phyloP scores from a whole-genome alignment of 2,888 invertebrate genomes.

The Enchytraeus crypticus region DNA sequence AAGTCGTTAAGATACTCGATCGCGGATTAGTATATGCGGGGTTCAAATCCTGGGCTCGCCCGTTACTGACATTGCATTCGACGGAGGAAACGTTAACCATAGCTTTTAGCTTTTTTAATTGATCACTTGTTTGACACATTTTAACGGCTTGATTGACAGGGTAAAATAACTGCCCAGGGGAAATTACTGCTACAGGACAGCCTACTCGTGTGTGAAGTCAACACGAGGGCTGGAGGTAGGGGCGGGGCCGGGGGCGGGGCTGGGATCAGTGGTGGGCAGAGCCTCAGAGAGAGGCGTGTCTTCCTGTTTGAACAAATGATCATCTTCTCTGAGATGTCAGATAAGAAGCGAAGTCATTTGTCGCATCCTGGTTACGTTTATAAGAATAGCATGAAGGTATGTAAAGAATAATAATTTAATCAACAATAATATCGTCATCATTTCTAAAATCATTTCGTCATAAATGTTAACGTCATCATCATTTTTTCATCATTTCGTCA shows the following conservation, averaged over 20 bases:
- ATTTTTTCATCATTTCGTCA: too few species aligned
- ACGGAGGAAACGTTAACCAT: too few species aligned
- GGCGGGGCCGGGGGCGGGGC: background rate
- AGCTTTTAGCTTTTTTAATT: too few species aligned
- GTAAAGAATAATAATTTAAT: background rate
- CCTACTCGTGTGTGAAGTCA: conserved; percentile 45
- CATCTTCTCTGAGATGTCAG: conserved; percentile 79
- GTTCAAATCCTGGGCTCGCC: too few species aligned
- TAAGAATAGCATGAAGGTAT: conserved; percentile 79
- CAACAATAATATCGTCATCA: conserved; percentile 1
- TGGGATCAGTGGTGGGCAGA: conserved; percentile 48
- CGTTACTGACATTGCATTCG: too few species aligned
- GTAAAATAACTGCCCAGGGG: conserved; percentile 93
- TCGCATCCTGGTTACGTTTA: conserved; percentile 87
- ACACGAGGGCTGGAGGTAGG: too few species aligned
- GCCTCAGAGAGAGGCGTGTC: conserved; percentile 79
- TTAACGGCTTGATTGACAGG: too few species aligned
- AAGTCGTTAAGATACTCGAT: too few species aligned
- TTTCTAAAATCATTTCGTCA: conserved; percentile 1
- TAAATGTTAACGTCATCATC: conserved; percentile 1
- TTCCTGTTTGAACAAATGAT: conserved; percentile 97
- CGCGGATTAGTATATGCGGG: too few species aligned
- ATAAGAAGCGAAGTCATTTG: conserved; percentile 73
- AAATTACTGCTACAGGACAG: conserved; percentile 69
- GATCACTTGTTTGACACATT: background rate